Evolutionary conservation across 2,113 vertebrate genomes (phyloP).

Genomic region (Alligator mississippiensis): DNA sequence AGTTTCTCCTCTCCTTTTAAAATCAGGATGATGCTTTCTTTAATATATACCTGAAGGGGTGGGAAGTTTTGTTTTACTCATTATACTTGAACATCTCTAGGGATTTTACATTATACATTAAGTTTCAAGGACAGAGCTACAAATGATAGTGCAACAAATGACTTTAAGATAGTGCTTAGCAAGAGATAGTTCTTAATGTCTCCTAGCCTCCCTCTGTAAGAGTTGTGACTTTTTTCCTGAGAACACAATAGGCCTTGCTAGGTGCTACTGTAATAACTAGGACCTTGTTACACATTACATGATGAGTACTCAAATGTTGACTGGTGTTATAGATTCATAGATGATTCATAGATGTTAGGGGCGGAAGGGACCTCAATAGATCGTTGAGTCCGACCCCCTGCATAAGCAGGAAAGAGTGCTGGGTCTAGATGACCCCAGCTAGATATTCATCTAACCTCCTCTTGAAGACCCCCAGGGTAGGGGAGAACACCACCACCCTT

Average conservation of each 20-base stretch:
- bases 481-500: no score
- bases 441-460: no score
- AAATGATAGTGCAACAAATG: background rate
- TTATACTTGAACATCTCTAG: conserved; percentile 18
- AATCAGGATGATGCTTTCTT: background rate
- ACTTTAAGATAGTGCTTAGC: conserved; percentile 6
- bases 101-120: conserved; percentile 32
- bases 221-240: background rate
- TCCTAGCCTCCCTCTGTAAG: conserved; percentile 16
- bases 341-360: background rate
- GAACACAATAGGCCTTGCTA: background rate
- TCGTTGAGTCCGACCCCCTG: no score
- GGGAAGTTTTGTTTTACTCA: background rate
- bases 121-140: background rate
- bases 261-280: background rate
- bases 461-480: no score
- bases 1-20: conserved; percentile 13
- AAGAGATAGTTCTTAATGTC: conserved; percentile 34
- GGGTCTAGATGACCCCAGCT: no score
- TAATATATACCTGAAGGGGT: background rate
- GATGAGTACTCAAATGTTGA: no score
- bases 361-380: no score
- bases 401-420: no score
- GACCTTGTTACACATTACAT: no score
- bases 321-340: background rate